These are phyloP conservation scores for Gobio gobio DNA, from an alignment of 2,113 vertebrate species.

Conservation along the genomic window DNA sequence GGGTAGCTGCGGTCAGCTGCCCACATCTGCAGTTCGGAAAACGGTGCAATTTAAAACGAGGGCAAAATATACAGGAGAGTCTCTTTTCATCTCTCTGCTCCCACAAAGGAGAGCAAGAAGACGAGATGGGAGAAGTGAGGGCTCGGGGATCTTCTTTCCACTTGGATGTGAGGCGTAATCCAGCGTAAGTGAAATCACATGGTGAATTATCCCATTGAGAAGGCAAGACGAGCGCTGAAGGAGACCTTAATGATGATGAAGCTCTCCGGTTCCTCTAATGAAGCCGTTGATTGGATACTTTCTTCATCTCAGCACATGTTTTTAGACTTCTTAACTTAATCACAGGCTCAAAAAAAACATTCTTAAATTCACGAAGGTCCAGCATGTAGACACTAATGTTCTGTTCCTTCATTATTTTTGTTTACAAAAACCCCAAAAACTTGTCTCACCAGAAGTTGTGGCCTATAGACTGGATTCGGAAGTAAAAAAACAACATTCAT, in stretches of 20 bases:
- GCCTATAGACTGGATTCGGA: not conserved
- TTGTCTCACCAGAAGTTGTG: not conserved
- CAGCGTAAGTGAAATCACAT: constrained; percentile 76
- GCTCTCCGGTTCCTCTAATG: constrained; percentile 52
- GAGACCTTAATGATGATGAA: constrained; percentile 53
- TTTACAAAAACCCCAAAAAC: not conserved
- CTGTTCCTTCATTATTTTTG: not conserved
- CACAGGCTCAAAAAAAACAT: not conserved
- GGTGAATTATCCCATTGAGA: constrained; percentile 64
- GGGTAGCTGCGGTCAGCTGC: constrained; percentile 67
- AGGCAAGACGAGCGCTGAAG: constrained; percentile 45
- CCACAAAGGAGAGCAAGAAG: constrained; percentile 57
- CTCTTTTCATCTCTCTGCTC: constrained; percentile 69
- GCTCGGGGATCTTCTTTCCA: constrained; percentile 66
- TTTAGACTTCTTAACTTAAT: constrained; percentile 6
- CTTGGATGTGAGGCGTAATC: constrained; percentile 69
- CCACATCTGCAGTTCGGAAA: constrained; percentile 69
- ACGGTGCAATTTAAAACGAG: constrained; percentile 70
- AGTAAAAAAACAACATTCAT: not conserved
- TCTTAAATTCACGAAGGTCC: not conserved
- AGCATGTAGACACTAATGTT: not conserved
- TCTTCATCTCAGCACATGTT: constrained; percentile 56
- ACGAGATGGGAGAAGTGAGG: constrained; percentile 59
- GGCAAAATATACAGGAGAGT: constrained; percentile 72
- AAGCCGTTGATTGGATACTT: constrained; percentile 65